These are phyloP conservation scores for Luperina nickerlii DNA, from an alignment of 2,888 invertebrate species.

Conservation along the genomic window DNA sequence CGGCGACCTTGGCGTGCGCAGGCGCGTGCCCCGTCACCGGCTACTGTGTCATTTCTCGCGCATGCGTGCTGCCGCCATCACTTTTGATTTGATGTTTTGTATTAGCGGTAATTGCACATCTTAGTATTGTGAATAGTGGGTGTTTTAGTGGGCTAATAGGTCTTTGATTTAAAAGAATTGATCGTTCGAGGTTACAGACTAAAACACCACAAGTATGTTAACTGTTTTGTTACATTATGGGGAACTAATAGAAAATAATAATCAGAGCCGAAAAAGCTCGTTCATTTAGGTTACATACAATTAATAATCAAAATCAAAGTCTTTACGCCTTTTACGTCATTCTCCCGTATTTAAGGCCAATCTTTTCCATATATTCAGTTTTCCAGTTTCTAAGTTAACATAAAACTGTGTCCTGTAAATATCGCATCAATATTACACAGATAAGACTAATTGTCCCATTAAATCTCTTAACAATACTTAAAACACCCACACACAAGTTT, in stretches of 20 bases:
- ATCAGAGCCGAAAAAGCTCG: background rate
- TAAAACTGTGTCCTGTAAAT: conserved; percentile 4
- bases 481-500: conserved; percentile 43
- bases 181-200: background rate
- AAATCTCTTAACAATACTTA: conserved; percentile 31
- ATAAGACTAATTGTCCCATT: conserved; percentile 36
- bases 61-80: conserved; percentile 68
- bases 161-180: background rate
- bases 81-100: conserved; percentile 54
- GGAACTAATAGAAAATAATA: background rate
- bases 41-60: conserved; percentile 76
- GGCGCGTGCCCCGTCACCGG: conserved; percentile 71
- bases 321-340: background rate
- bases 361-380: background rate
- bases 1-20: conserved; percentile 80
- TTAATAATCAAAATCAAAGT: background rate
- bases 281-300: background rate
- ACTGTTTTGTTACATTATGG: background rate
- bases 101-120: conserved; percentile 51
- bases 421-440: conserved; percentile 1
- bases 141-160: background rate
- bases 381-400: background rate
- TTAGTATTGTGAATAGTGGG: background rate
- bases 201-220: background rate
- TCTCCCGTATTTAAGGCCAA: background rate